Base-by-base conservation (phyloP, 1,140 invertebrate species). In the Agrilus planipennis region DNA sequence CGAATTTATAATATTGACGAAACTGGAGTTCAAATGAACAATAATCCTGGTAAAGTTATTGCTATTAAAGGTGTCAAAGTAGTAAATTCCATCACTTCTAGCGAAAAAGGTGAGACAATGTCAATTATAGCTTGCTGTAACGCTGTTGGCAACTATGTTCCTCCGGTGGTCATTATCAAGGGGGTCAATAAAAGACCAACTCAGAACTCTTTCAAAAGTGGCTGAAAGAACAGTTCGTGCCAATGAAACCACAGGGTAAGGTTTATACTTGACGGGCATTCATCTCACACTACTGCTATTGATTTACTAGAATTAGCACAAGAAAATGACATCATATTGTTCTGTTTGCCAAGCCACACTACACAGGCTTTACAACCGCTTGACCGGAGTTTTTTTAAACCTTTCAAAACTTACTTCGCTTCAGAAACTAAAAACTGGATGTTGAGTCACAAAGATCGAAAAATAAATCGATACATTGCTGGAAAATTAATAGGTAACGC, bases 1-100 rank as follows among this genome's bases (percentile, higher is more conserved):
- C 30, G 48, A 35, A 57, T 65, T 29, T 68, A 41, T 34, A 66
- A 65, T 47, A 56, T 61, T 39, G 61, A 67, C 41, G 62, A 67
- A 48, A 54, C 47, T n/a, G 62, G 61, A 5, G 31, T 64, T 5
- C 61, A 68, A 46, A 14, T 64, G 19, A 63, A 57, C 35, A 61
- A 49, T 35, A 49, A 51, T 47, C 39, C 50, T 20, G 51, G 53
- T 19, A 49, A 55, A 44, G 55, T 62, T 11, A 20, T 66, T 32
- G 60, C 60, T 11, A 56, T 21, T 1, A 67, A 62, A 56, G 54
- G 55, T 41, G 15, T 41, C 14, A 53, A 53, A 27, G 23, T 9
- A 47, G 48, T 54, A 1, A 12, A 38, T 36, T 20, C 44, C 16
- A 15, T 53, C 16, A 51, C 46, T 10, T 35, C 46, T n/a, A 31